Evolutionary conservation across 2,113 vertebrate genomes (phyloP), one percentile per base, ranked within the genome.

Genomic region (Aptenodytes forsteri): DNA sequence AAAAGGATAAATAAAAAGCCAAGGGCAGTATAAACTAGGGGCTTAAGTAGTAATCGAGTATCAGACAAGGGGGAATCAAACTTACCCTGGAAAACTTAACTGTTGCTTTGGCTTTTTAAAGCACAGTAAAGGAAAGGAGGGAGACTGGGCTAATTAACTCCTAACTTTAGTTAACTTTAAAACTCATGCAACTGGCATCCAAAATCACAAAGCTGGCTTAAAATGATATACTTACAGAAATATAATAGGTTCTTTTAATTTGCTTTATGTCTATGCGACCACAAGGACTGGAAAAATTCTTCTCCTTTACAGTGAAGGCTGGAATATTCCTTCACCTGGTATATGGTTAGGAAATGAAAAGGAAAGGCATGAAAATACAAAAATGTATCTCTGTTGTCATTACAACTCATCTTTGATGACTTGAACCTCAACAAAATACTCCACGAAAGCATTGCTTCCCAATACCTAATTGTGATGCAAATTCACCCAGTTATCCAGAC

Each of bases 401-500:
- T 89, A 58, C 34, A 93, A 61, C 19, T 83, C 66, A 73, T 56
- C 40, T 80, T 66, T 79, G 83, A 86, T 78, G 44, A 66, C 59
- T 54, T 62, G n/a, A 89, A 87, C 54, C 64, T 95, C 83, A 86
- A 50, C 71, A 91, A 95, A 94, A 67, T 67, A 25, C 30, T 66
- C 54, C 4, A 10, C 23, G 83, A 90, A 90, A n/a, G 29, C 67
- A 84, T 11, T 85, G 73, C 73, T 97, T 96, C 34, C 89, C 44
- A 78, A 47, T 65, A 75, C 16, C 29, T 71, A 36, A 87, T 72
- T 94, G 42, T 85, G 61, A 95, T 96, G 91, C 73, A 94, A 91
- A 95, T 97, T 93, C 52, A 55, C 50, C n/a, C 64, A 59, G 66
- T 75, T 96, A 89, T 54, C 16, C 83, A 84, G 87, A 69, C 67